Percentiles rank a stretch among this genome's conserved stretches.
These are phyloP conservation scores for Calephelis virginiensis DNA, from an alignment of 1,140 invertebrate genomes.

Conservation along the genomic window DNA sequence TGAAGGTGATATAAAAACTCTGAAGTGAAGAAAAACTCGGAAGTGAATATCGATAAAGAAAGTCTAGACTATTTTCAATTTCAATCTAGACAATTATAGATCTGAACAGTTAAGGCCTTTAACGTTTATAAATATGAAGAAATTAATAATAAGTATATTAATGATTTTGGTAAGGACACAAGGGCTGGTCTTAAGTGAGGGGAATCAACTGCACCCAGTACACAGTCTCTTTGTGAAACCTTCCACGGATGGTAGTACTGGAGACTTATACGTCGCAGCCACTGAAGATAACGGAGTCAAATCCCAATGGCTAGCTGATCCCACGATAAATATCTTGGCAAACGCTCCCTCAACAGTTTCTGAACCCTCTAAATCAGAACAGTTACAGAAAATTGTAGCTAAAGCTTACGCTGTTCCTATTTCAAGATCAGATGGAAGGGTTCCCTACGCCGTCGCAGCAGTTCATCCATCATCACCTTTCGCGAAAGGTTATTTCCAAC, in stretches of 20 bases:
- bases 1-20: too few relatives aligned
- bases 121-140: background rate
- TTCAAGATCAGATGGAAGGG: constrained; percentile 34
- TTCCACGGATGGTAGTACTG: constrained; percentile 59
- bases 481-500: constrained; percentile 27
- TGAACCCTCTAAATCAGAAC: constrained; percentile 31
- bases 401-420: constrained; percentile 43
- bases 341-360: constrained; percentile 32
- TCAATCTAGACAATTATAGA: too few relatives aligned
- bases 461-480: background rate
- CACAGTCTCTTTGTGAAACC: constrained; percentile 62
- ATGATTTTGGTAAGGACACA: constrained; percentile 19
- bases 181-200: constrained; percentile 34
- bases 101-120: too few relatives aligned
- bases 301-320: constrained; percentile 60
- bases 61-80: too few relatives aligned
- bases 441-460: constrained; percentile 40
- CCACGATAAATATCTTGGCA: constrained; percentile 59
- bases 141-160: constrained; percentile 13
- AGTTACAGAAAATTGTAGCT: constrained; percentile 38
- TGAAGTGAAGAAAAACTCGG: too few relatives aligned
- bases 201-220: constrained; percentile 52
- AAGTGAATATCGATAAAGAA: too few relatives aligned
- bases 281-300: constrained; percentile 61
- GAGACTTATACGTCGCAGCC: constrained; percentile 67